Conservation (phyloP, 2,797 vertebrate genomes). For the Selene dorsalis region DNA sequence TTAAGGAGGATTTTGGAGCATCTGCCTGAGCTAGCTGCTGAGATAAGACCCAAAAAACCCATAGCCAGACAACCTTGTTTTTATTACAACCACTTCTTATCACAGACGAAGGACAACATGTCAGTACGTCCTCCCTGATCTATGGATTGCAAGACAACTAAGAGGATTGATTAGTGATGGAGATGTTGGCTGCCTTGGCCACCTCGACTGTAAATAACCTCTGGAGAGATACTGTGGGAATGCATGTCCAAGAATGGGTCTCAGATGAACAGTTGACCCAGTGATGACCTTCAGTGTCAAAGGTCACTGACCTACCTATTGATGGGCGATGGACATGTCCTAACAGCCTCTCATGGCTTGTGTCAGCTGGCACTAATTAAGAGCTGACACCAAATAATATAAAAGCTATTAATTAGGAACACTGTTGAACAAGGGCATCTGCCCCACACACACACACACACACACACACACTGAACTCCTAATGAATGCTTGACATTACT, state of each 20-base stretch:
- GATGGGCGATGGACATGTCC: conserved; percentile 33
- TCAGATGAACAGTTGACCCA: conserved; percentile 46
- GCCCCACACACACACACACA: not conserved
- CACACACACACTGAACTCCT: not conserved
- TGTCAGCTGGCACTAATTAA: conserved; percentile 39
- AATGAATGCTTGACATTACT: not conserved
- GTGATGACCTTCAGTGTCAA: conserved; percentile 56
- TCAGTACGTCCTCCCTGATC: not conserved
- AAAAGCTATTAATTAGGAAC: not conserved
- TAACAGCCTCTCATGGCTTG: conserved; percentile 34
- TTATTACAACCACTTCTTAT: not conserved
- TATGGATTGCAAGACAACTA: conserved; percentile 3
- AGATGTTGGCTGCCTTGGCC: not conserved
- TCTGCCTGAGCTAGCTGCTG: not conserved
- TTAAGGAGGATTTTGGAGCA: not conserved
- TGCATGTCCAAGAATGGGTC: conserved; percentile 26
- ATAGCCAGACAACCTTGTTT: not conserved
- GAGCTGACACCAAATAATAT: conserved; percentile 16
- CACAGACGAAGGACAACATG: not conserved
- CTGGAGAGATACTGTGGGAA: conserved; percentile 52
- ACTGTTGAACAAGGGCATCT: not conserved
- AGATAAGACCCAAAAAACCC: not conserved
- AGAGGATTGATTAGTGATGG: conserved; percentile 13
- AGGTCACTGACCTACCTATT: conserved; percentile 57
- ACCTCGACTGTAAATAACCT: conserved; percentile 55